phyloP scores from a whole-genome alignment of 2,888 invertebrate genomes.

The Altica lythri region DNA sequence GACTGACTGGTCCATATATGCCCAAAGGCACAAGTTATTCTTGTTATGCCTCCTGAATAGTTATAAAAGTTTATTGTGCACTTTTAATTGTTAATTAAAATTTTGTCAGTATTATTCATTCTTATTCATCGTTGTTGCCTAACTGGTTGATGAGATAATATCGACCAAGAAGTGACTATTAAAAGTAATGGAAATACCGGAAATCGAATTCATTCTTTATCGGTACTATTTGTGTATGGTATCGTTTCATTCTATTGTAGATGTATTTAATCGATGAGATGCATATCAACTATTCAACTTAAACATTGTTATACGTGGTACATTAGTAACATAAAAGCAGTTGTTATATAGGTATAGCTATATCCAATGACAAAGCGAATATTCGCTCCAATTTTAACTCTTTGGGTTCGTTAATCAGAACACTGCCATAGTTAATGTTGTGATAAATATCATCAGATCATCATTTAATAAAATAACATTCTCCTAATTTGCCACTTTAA shows the following conservation, averaged over 20 bases:
- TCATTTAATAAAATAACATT: too few species aligned
- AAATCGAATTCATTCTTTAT: conserved; percentile 7
- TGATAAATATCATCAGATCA: too few species aligned
- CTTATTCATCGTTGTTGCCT: conserved; percentile 2
- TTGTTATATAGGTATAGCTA: neutral
- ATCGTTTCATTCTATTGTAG: conserved; percentile 1
- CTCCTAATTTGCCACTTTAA: too few species aligned
- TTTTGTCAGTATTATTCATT: conserved; percentile 7
- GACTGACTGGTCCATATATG: neutral
- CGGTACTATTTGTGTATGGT: too few species aligned
- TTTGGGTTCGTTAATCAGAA: too few species aligned
- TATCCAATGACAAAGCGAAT: too few species aligned
- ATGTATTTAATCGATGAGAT: conserved; percentile 7
- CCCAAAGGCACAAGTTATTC: neutral
- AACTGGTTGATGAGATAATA: conserved; percentile 3
- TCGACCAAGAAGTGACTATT: neutral
- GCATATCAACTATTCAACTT: neutral
- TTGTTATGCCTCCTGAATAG: neutral
- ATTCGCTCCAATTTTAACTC: too few species aligned
- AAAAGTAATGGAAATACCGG: conserved; percentile 8
- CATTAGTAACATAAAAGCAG: neutral
- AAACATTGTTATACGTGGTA: neutral
- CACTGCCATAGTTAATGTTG: too few species aligned
- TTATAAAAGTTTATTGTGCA: neutral
- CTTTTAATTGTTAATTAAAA: conserved; percentile 10